These are phyloP conservation scores for Arvicanthis niloticus DNA, from an alignment of 2,113 vertebrate species.

Conservation along the genomic window DNA sequence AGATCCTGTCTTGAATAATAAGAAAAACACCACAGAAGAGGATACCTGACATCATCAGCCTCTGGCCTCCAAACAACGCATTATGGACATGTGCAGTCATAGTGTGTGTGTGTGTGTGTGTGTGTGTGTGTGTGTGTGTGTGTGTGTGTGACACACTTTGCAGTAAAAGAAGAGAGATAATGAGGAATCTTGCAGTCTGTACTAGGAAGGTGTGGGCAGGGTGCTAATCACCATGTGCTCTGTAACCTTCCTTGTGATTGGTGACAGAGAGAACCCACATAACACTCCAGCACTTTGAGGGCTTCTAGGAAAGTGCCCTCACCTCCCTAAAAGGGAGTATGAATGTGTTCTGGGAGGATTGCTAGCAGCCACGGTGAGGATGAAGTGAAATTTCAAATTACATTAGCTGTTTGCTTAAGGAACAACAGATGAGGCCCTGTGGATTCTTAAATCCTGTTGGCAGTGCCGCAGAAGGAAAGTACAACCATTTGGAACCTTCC, in stretches of 20 bases:
- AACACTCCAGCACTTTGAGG: constrained; percentile 48
- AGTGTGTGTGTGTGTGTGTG: too few relatives aligned
- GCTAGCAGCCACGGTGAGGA: constrained; percentile 79
- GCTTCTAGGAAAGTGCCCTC: constrained; percentile 36
- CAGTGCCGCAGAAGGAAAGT: constrained; percentile 83
- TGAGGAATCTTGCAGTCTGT: background rate
- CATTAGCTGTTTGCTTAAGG: constrained; percentile 87
- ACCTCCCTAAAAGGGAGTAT: constrained; percentile 54
- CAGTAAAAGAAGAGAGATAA: background rate
- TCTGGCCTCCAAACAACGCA: background rate
- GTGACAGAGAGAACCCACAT: background rate
- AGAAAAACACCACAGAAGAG: background rate
- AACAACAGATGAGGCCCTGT: constrained; percentile 86
- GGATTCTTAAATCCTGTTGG: constrained; percentile 84
- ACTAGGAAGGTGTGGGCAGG: background rate
- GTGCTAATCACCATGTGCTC: background rate
- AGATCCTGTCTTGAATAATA: background rate
- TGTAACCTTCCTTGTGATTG: background rate
- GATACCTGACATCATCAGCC: background rate
- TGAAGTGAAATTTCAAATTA: constrained; percentile 88
- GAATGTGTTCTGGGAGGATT: constrained; percentile 60
- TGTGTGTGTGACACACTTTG: too few relatives aligned
- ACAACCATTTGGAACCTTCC: constrained; percentile 81
- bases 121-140: too few relatives aligned
- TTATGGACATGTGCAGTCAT: background rate